A percentile compares a stretch with the other conserved stretches of the same genome.
Conservation (phyloP, 2,113 vertebrate species). For the Tragelaphus buxtoni region DNA sequence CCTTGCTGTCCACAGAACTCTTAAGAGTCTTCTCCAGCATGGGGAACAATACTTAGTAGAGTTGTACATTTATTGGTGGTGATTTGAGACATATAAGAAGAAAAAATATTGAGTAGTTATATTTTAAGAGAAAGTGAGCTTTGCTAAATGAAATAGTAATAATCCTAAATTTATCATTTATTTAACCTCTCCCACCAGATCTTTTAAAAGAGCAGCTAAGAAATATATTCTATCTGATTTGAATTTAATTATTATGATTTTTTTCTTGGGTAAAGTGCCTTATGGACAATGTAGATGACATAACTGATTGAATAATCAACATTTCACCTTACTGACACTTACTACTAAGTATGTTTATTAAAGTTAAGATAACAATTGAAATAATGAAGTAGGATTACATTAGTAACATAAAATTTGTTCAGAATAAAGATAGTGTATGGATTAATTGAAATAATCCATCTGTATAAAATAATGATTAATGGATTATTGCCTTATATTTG, state of each 20-base stretch:
- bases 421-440: neutral
- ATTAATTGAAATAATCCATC: constrained; percentile 46
- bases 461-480: constrained; percentile 40
- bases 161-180: constrained; percentile 25
- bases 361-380: constrained; percentile 30
- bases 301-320: neutral
- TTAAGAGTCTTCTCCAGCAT: neutral
- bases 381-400: constrained; percentile 3
- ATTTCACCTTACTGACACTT: constrained; percentile 29
- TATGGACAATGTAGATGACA: neutral
- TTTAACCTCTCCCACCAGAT: neutral
- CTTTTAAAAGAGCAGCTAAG: neutral
- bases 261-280: constrained; percentile 3
- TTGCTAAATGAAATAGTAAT: constrained; percentile 18
- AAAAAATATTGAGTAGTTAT: neutral
- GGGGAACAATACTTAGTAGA: neutral
- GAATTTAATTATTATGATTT: constrained; percentile 34
- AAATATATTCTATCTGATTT: constrained; percentile 17
- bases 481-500: neutral
- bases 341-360: constrained; percentile 4
- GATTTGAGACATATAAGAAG: neutral
- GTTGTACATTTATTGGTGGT: neutral
- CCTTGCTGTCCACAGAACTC: neutral
- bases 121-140: neutral
- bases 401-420: constrained; percentile 14